Conservation (phyloP, 2,888 invertebrate species). For the Eupsilia transversa region DNA sequence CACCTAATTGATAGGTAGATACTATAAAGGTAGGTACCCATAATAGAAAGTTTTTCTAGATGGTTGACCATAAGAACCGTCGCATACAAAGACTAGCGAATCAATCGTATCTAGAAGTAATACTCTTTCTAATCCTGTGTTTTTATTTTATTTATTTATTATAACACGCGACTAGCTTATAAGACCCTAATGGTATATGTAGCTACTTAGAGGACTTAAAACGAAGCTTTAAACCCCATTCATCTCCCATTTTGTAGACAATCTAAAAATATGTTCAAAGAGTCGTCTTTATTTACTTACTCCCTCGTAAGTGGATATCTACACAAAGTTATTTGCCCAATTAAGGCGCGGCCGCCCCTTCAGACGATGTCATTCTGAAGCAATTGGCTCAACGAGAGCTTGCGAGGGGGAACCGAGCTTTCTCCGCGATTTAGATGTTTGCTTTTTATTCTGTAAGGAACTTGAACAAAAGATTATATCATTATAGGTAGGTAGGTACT, state of each 20-base stretch:
- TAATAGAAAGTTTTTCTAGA: not conserved
- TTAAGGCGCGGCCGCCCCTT: constrained; percentile 84
- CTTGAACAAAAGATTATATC: constrained; percentile 30
- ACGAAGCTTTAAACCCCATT: not conserved
- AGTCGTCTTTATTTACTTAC: constrained; percentile 74
- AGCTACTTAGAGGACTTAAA: not conserved
- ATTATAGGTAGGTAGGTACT: constrained; percentile 11
- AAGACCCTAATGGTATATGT: not conserved
- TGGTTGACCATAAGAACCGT: not conserved
- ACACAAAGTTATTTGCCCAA: constrained; percentile 87
- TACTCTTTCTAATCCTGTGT: not conserved
- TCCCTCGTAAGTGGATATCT: constrained; percentile 73
- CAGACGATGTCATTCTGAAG: constrained; percentile 81
- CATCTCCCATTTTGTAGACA: constrained; percentile 16
- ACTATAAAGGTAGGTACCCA: not conserved
- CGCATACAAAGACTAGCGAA: not conserved
- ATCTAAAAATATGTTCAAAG: constrained; percentile 52
- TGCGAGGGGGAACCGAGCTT: constrained; percentile 80
- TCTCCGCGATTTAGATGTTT: constrained; percentile 76
- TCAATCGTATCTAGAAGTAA: not conserved
- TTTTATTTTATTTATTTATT: not conserved
- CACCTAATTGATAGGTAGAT: not conserved
- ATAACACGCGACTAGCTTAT: not conserved
- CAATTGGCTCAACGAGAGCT: constrained; percentile 85
- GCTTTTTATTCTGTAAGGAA: constrained; percentile 51